These are phyloP conservation scores for Sapajus apella DNA, from an alignment of 2,113 vertebrate species.

Conservation along the genomic window DNA sequence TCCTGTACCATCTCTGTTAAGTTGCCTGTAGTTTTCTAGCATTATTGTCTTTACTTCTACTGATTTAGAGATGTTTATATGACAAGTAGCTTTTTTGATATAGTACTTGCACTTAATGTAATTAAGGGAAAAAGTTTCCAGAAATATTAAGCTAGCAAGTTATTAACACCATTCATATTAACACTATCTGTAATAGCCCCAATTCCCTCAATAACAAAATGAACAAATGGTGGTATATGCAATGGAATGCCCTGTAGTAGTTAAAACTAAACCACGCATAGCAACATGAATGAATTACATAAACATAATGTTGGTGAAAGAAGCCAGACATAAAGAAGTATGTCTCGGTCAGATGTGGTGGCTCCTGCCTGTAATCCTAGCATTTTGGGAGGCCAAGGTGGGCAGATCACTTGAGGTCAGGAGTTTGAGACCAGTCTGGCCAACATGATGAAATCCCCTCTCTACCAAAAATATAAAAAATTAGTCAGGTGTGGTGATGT, in stretches of 20 bases:
- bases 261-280: background rate
- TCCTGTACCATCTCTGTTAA: background rate
- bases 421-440: too few relatives aligned
- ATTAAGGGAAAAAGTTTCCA: background rate
- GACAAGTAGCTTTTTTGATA: background rate
- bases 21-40: background rate
- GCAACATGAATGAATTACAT: background rate
- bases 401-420: too few relatives aligned
- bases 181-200: background rate
- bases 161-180: background rate
- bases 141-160: background rate
- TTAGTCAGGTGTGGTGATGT: too few relatives aligned
- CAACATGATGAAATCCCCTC: too few relatives aligned
- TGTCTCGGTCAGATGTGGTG: too few relatives aligned
- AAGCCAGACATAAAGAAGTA: background rate
- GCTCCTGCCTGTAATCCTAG: too few relatives aligned
- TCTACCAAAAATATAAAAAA: too few relatives aligned
- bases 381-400: too few relatives aligned
- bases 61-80: background rate
- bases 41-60: background rate
- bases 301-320: background rate
- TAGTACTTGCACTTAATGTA: background rate
- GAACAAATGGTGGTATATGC: background rate
- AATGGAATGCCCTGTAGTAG: background rate
- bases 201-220: background rate